Evolutionary conservation across 2,888 invertebrate species (phyloP).

Genomic region (Lepidocyrtoides sp.): DNA sequence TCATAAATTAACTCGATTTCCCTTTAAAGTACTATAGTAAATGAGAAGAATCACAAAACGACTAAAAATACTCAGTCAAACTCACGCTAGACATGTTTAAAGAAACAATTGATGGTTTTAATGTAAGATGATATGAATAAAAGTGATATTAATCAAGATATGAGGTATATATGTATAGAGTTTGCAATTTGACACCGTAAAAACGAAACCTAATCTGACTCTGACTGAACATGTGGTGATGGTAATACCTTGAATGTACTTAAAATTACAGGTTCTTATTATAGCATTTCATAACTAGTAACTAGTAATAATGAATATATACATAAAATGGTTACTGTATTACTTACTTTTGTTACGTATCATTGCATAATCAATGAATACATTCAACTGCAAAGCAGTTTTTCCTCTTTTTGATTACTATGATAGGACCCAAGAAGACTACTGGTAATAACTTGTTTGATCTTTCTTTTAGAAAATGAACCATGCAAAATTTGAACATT

Average conservation of each 20-base stretch:
- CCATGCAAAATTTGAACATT: background rate
- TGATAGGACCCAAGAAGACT: too few species aligned
- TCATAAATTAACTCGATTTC: too few species aligned
- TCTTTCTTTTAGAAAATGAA: background rate
- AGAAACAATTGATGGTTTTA: too few species aligned
- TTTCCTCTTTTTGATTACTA: background rate
- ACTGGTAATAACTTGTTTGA: background rate
- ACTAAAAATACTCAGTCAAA: too few species aligned
- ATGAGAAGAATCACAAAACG: too few species aligned
- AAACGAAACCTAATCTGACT: conserved; percentile 19
- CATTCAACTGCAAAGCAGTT: background rate
- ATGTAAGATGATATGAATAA: conserved; percentile 28
- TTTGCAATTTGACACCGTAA: conserved; percentile 45
- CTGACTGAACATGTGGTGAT: conserved; percentile 1
- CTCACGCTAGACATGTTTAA: too few species aligned
- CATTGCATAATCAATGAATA: background rate
- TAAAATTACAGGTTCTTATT: background rate
- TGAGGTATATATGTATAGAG: conserved; percentile 52
- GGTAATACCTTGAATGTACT: conserved; percentile 1
- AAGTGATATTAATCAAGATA: conserved; percentile 29
- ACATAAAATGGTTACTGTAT: background rate
- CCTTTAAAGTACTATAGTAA: too few species aligned
- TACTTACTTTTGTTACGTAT: background rate
- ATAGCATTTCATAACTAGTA: too few species aligned
- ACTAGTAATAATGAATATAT: too few species aligned